Base-by-base conservation (phyloP, 2,888 invertebrate genomes). In the Scaptomyza parva region DNA sequence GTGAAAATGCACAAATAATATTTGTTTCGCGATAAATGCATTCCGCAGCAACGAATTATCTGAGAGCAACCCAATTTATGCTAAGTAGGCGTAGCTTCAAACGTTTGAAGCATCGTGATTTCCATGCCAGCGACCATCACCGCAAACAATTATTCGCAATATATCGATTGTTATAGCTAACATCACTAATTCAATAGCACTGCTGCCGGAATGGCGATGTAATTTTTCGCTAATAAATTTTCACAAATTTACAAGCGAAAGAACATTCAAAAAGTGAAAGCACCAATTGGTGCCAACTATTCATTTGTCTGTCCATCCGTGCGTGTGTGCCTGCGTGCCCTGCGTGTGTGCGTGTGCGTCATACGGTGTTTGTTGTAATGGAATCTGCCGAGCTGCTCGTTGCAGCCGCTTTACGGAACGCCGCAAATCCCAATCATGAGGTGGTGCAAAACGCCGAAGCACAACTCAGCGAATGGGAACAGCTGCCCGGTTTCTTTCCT, bases 391-490 rank as follows among this genome's bases (percentile, higher is more conserved):
- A 91, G 79, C 75, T 89, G 78, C 88, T 92, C 76, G 91, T 92
- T 40, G 91, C 85, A 60, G 89, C 91, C 69, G 90, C 96, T 51
- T 93, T 98, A 33, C 95, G 95, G 88, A 94, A 95, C 89, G 98
- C 97, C 26, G 95, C 96, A 62, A 97, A 96, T 92, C 97, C 97
- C 91, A 95, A 97, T 92, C 94, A 96, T 12, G 95, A 94, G 75
- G 93, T 97, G 40, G 92, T 98, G 57, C 97, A 97, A 91, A 96
- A 96, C 40, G 98, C 98, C 26, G 98, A 97, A 91, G 94, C 95
- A 76, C 96, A 96, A 89, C 93, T 98, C 20, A 94, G 94, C 81
- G 95, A 96, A 93, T 98, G 98, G 97, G 98, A 98, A 92, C 95
- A 94, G 24, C 95, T 97, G 90, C 95, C 96, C 28, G 98, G 98